A percentile compares a stretch with the other conserved stretches of the same genome.
phyloP scores from a whole-genome alignment of 2,113 vertebrate species.

The Sturnus vulgaris region DNA sequence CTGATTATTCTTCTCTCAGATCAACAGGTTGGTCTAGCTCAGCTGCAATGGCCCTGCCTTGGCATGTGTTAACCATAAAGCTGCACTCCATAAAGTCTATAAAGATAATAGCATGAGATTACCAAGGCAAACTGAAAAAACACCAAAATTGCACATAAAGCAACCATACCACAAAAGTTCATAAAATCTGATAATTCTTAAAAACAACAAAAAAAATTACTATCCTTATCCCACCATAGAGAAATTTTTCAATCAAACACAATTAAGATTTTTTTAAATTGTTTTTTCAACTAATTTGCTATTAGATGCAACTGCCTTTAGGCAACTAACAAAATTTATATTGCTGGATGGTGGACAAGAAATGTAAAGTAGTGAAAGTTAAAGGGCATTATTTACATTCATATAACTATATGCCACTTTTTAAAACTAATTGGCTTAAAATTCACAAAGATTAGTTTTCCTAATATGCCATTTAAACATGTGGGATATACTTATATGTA shows the following conservation, averaged over 20 bases:
- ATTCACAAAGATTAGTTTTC: background rate
- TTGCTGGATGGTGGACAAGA: background rate
- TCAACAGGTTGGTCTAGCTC: background rate
- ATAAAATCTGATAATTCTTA: background rate
- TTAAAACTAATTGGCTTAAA: background rate
- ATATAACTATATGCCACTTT: too few species aligned
- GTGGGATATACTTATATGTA: background rate
- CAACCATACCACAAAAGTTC: background rate
- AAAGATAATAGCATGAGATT: background rate
- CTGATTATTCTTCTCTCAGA: background rate
- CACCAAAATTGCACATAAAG: background rate
- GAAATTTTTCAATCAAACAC: background rate
- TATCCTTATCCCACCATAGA: background rate
- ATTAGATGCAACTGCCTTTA: background rate
- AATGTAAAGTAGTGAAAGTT: background rate
- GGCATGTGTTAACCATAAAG: background rate
- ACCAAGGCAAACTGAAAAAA: background rate
- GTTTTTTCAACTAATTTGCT: background rate
- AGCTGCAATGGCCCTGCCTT: background rate
- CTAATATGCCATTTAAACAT: background rate
- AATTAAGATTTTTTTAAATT: rapidly evolving
- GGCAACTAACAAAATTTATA: background rate
- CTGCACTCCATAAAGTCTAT: background rate
- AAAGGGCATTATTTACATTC: background rate
- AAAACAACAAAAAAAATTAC: background rate